Percentiles rank a stretch among this genome's conserved stretches.
Evolutionary conservation across 2,113 vertebrate genomes (phyloP).

Genomic region (Gavialis gangeticus): DNA sequence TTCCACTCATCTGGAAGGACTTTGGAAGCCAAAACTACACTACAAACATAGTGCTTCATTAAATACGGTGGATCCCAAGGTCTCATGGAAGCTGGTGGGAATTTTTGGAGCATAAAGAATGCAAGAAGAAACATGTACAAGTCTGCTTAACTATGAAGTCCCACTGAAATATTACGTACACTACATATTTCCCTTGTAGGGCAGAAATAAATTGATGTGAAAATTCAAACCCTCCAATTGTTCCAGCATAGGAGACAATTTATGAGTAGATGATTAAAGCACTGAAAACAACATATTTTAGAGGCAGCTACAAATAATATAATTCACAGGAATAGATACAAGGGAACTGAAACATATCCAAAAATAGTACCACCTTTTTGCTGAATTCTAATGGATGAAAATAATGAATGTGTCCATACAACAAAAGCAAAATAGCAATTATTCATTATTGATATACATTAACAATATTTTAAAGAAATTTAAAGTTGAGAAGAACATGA

Average conservation of each 20-base stretch:
- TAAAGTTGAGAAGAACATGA: background rate
- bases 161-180: background rate
- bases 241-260: background rate
- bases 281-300: background rate
- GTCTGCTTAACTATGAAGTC: background rate
- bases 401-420: background rate
- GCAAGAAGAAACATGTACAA: background rate
- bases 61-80: background rate
- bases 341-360: background rate
- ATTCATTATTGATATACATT: background rate
- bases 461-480: background rate
- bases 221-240: background rate
- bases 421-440: background rate
- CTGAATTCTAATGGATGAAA: background rate
- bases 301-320: background rate
- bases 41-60: background rate
- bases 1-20: background rate
- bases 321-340: background rate
- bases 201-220: background rate
- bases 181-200: background rate
- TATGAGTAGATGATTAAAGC: background rate
- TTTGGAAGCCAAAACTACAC: constrained; percentile 12
- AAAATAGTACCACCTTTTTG: background rate
- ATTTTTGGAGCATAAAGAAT: background rate
- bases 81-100: background rate